Conservation (phyloP, 1,140 invertebrate genomes). For the Drosophila lacteicornis region DNA sequence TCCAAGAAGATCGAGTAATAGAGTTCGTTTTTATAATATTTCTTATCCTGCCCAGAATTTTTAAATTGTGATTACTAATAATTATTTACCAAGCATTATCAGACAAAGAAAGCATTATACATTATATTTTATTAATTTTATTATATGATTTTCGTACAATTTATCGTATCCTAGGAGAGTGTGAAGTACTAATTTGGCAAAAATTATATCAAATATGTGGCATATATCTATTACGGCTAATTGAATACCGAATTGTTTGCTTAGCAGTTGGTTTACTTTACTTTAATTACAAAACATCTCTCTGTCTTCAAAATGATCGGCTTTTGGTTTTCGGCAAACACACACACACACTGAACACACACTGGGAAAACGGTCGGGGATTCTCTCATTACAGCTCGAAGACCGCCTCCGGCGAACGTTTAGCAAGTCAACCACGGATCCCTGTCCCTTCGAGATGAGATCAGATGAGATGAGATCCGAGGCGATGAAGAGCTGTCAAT, state of each 20-base stretch:
- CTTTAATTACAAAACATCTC: neutral
- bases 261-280: neutral
- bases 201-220: too few relatives aligned
- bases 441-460: conserved; percentile 2
- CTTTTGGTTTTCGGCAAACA: conserved; percentile 11
- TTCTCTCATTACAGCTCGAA: conserved; percentile 28
- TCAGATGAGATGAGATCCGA: neutral
- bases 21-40: too few relatives aligned
- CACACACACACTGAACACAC: neutral
- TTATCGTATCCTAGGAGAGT: too few relatives aligned
- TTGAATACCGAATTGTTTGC: neutral
- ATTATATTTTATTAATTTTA: too few relatives aligned
- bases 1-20: too few relatives aligned
- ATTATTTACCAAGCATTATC: neutral
- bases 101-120: too few relatives aligned
- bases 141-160: too few relatives aligned
- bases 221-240: too few relatives aligned
- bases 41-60: too few relatives aligned
- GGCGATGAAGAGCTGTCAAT: conserved; percentile 28
- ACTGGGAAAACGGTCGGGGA: neutral
- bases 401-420: conserved; percentile 19
- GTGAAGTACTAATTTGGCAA: too few relatives aligned
- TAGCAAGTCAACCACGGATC: conserved; percentile 21
- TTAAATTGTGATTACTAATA: too few relatives aligned
- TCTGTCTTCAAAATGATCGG: conserved; percentile 2